phyloP scores from a whole-genome alignment of 2,797 vertebrate species.

The Xerus rutilus region DNA sequence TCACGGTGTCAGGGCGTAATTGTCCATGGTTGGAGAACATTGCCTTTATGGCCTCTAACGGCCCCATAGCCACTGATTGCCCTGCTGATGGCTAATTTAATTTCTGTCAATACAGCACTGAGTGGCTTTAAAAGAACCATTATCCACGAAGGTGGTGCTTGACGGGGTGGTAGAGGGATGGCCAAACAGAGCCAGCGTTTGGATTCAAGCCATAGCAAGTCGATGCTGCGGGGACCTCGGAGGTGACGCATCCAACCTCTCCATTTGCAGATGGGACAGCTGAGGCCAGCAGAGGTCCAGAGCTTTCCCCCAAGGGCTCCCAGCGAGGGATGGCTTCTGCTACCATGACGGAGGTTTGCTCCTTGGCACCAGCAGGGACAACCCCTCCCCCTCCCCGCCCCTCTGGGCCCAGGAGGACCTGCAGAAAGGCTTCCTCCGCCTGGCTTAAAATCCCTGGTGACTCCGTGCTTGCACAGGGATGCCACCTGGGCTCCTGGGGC shows the following conservation, averaged over 20 bases:
- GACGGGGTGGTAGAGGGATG: not conserved
- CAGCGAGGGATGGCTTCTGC: not conserved
- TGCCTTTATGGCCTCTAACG: slow-evolving; percentile 90
- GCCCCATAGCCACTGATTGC: slow-evolving; percentile 90
- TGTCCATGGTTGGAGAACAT: slow-evolving; percentile 87
- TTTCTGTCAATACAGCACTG: slow-evolving; percentile 92
- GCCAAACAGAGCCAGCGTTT: not conserved
- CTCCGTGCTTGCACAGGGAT: fast-evolving
- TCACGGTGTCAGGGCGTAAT: slow-evolving; percentile 88
- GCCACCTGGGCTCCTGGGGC: fast-evolving
- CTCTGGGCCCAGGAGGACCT: not conserved
- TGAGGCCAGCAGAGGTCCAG: not conserved
- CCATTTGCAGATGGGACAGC: not conserved
- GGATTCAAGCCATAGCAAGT: not conserved
- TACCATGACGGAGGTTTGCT: fast-evolving
- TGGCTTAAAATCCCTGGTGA: not conserved
- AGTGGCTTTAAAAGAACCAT: slow-evolving; percentile 83
- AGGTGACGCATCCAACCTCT: not conserved
- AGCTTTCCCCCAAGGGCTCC: not conserved
- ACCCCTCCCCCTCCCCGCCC: no score
- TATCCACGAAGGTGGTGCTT: slow-evolving; percentile 58
- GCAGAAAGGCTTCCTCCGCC: fast-evolving
- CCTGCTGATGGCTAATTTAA: slow-evolving; percentile 91
- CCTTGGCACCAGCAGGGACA: not conserved
- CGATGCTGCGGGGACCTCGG: fast-evolving